Conservation (phyloP, 2,113 vertebrate genomes). For the Bettongia penicillata region DNA sequence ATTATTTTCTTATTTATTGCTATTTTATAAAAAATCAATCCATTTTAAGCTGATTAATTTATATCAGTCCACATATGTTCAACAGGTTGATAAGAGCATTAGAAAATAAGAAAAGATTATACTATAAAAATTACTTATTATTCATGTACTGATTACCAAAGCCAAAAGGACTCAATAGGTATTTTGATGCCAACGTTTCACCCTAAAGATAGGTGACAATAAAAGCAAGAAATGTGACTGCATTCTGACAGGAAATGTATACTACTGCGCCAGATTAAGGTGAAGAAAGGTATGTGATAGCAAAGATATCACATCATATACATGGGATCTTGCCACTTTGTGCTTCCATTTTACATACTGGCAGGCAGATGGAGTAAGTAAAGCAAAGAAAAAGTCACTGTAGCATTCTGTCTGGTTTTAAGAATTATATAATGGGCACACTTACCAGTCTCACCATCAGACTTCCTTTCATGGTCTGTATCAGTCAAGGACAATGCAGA, state of each 20-base stretch:
- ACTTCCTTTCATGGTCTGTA: constrained; percentile 97
- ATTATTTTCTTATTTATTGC: not conserved
- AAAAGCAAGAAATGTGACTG: constrained; percentile 30
- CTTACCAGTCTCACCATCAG: constrained; percentile 97
- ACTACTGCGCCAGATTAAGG: constrained; percentile 19
- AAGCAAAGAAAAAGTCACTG: constrained; percentile 55
- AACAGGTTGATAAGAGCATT: constrained; percentile 46
- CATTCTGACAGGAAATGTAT: constrained; percentile 39
- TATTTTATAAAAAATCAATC: constrained; percentile 36
- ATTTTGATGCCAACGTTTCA: constrained; percentile 5
- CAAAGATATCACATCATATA: constrained; percentile 13
- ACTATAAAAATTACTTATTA: constrained; percentile 30
- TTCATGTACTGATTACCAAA: constrained; percentile 47
- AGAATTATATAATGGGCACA: constrained; percentile 41
- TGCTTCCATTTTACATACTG: not conserved
- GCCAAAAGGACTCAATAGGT: constrained; percentile 23
- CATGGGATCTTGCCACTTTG: constrained; percentile 1
- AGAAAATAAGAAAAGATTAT: constrained; percentile 30
- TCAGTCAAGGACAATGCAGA: constrained; percentile 96
- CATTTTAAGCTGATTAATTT: constrained; percentile 45
- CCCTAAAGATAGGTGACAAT: constrained; percentile 53
- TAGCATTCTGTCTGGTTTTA: constrained; percentile 37
- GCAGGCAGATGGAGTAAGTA: not conserved
- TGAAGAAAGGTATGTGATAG: constrained; percentile 54
- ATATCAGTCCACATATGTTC: constrained; percentile 34